Base-by-base conservation (phyloP, 2,888 invertebrate genomes). In the Eilema sororculum region DNA sequence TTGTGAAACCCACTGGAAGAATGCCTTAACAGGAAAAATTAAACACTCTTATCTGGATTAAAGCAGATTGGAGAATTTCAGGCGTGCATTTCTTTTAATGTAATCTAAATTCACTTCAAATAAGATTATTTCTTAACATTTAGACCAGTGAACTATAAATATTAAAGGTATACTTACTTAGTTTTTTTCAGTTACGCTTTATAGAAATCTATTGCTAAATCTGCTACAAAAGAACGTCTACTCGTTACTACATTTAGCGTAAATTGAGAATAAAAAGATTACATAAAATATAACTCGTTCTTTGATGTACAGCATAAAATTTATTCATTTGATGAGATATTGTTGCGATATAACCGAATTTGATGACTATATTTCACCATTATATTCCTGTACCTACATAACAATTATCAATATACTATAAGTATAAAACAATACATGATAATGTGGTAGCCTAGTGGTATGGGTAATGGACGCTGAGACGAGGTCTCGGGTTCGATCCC, bases 21-120 rank as follows among this genome's bases (percentile, higher is more conserved):
- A 56, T 56, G 25, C n/a, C 33, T 56, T 56, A 67, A 67, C 67
- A 67, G 67, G 56, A 61, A 62, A 61, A 67, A 67, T 56, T 61
- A 56, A 56, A 56, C 65, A 41, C 24, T 46, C 65, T 65, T 69
- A 64, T 64, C 68, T 28, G 59, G 64, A 69, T 64, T 64, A 46
- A 68, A 64, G 22, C 57, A 30, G 46, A 46, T 64, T 58, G 28
- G 46, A 13, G 30, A 59, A 59, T 59, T 64, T 30, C 16, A 28
- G 46, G 37, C 28, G 37, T 63, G 20, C 41, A 33, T 56, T 68
- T 63, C 25, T 41, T 33, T 62, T 62, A 62, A 24, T 41, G 24
- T 20, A 41, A 41, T 62, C 4, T 62, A 25, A 25, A 52, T 62
- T 16, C 4, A n/a, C 24, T 62, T 25, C 4, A 24, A 62, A 41